Base-by-base conservation (phyloP, 2,888 invertebrate species). In the Noctua pronuba region DNA sequence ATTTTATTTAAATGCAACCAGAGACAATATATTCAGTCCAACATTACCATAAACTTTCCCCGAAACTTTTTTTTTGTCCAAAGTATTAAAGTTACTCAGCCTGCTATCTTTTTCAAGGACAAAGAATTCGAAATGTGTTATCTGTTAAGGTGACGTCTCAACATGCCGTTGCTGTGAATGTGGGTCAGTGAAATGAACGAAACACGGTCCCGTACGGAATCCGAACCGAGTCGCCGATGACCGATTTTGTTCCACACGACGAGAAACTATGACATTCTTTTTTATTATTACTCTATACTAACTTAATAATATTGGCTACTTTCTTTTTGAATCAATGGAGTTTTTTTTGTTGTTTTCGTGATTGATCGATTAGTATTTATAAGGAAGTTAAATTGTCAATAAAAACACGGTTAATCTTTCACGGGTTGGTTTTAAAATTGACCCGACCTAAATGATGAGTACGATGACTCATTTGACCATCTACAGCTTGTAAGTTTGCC, bases 101-200 rank as follows among this genome's bases (percentile, higher is more conserved):
- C 58, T 68, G 24, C 69, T 75, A 76, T 69, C 38, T 75, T 83
- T 86, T 79, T 88, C 89, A 89, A 89, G 89, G 89, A 89, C 89
- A 88, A 88, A 88, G 88, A 85, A 83, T 86, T 88, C 78, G 60
- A 79, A 77, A 84, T 82, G 81, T 86, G 78, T 88, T 84, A 86
- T 89, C 86, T 86, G 82, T 82, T 83, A 80, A 76, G 84, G 81
- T 89, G 88, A 86, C 90, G 88, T 90, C 88, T 90, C 86, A 88
- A 85, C 88, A 88, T 89, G 88, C 88, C 91, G 90, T 89, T 92
- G 90, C 88, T 82, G 90, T 88, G 91, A 94, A 96, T 95, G 95
- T 96, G 87, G 95, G 96, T 95, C 96, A 96, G 96, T 95, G 96
- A 96, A 96, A 96, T 95, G 95, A 96, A 93, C 94, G 95, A 94